These are phyloP conservation scores for Cheumatopsyche charites DNA, from an alignment of 1,140 invertebrate genomes.

Conservation along the genomic window DNA sequence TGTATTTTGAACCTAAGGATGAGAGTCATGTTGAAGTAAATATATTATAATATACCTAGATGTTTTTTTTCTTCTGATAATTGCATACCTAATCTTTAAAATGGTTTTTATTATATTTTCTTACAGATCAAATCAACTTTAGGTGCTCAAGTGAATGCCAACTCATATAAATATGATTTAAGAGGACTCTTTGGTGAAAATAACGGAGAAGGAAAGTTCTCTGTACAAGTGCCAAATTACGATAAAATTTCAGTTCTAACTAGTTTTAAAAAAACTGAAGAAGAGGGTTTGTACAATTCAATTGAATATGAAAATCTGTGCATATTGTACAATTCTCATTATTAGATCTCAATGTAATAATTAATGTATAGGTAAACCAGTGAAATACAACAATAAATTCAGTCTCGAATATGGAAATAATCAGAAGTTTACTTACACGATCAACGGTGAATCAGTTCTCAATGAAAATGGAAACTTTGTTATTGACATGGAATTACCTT, in stretches of 20 bases:
- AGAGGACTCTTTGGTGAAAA: constrained; percentile 55
- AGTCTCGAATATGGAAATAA: constrained; percentile 36
- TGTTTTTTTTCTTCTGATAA: no score
- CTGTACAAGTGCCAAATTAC: constrained; percentile 56
- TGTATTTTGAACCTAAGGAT: constrained; percentile 39
- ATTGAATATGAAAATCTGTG: background rate
- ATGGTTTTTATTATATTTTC: no score
- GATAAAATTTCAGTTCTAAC: constrained; percentile 52
- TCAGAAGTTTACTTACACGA: constrained; percentile 28
- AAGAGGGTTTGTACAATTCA: constrained; percentile 49
- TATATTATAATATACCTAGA: background rate
- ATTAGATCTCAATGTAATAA: background rate
- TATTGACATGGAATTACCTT: constrained; percentile 25
- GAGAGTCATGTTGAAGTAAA: constrained; percentile 52
- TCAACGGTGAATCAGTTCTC: constrained; percentile 2
- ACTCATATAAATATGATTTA: constrained; percentile 54
- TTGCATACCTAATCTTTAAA: no score
- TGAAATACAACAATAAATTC: constrained; percentile 8
- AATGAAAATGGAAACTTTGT: constrained; percentile 31
- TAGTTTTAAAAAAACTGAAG: constrained; percentile 52
- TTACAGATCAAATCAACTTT: constrained; percentile 46
- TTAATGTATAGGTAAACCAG: background rate
- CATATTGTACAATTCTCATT: background rate
- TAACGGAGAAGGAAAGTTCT: constrained; percentile 62
- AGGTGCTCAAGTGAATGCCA: constrained; percentile 57